Base-by-base conservation (phyloP, 2,888 invertebrate genomes). In the Lasioglossum lativentre region DNA sequence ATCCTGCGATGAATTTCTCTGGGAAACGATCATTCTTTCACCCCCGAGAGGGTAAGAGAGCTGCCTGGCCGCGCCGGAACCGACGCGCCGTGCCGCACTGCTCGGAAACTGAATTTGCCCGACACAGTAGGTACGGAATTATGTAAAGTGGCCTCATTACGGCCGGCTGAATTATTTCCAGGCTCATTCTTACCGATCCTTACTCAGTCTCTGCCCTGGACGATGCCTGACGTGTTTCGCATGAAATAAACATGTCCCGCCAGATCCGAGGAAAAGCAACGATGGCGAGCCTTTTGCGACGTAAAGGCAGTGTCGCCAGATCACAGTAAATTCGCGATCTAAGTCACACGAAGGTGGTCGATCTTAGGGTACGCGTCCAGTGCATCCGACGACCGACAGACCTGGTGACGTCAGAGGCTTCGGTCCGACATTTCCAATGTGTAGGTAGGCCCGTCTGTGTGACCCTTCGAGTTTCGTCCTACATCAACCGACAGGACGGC, bases 131-230 rank as follows among this genome's bases (percentile, higher is more conserved):
- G 34, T 52, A 23, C 23, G 70, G 80, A 86, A 85, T 85, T 85
- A 85, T 73, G 81, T 52, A 85, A 85, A 82, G 85, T 85, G 79
- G 34, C 78, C 59, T 86, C 78, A 30, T 85, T 85, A 84, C 72
- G 38, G 19, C 47, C 45, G 16, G 66, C 66, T 82, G 73, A 82
- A 82, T 78, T 82, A 82, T 82, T 79, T 68, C 73, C 66, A 12
- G 19, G 14, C 47, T n/a, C 79, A 70, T 73, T 82, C 79, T 79
- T 56, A 27, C 56, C 27, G 78, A 79, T 79, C 73, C 34, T 27
- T 30, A n/a, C 30, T 66, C 27, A 1, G 68, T 68, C 38, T 68
- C 38, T n/a, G 68, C 4, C 12, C 38, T 27, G 66, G 34, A 19
- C 66, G 38, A 23, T 68, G 73, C 34, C 30, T n/a, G 34, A 38